Conservation (phyloP, 1,140 invertebrate genomes). For the Pissodes strobi region DNA sequence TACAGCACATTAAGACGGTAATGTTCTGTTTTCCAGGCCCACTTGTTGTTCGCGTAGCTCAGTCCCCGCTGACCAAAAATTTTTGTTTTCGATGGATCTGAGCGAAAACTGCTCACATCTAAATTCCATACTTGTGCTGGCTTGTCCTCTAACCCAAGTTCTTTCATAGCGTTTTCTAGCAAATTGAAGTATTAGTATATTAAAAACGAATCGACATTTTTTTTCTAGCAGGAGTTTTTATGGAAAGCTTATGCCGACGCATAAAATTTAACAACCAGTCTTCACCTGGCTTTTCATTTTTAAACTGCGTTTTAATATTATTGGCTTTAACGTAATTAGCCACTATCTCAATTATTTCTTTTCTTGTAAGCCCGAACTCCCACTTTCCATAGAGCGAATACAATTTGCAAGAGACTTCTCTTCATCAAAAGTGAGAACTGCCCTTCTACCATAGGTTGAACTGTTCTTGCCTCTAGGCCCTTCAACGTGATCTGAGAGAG, state of each 20-base stretch:
- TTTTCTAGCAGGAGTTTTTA: slow-evolving; percentile 45
- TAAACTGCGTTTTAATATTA: slow-evolving; percentile 49
- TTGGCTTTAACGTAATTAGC: slow-evolving; percentile 44
- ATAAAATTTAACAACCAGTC: slow-evolving; percentile 54
- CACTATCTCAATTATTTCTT: slow-evolving; percentile 46
- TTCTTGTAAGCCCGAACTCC: slow-evolving; percentile 46
- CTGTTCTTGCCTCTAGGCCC: not conserved
- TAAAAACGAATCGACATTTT: slow-evolving; percentile 42
- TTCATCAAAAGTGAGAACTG: not conserved
- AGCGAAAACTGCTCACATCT: slow-evolving; percentile 49
- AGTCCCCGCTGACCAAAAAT: slow-evolving; percentile 45
- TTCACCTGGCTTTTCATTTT: slow-evolving; percentile 50
- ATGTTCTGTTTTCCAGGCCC: slow-evolving; percentile 50
- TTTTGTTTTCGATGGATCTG: slow-evolving; percentile 48
- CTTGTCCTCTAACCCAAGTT: slow-evolving; percentile 37
- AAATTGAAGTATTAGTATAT: slow-evolving; percentile 48
- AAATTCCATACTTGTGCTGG: slow-evolving; percentile 50
- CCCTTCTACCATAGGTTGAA: not conserved
- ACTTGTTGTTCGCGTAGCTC: slow-evolving; percentile 42
- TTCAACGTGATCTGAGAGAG: not conserved
- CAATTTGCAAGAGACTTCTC: slow-evolving; percentile 41
- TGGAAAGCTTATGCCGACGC: slow-evolving; percentile 46
- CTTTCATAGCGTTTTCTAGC: slow-evolving; percentile 37
- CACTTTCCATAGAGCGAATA: slow-evolving; percentile 46
- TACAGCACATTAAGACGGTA: slow-evolving; percentile 49